These are phyloP conservation scores for Falco naumanni DNA, from an alignment of 2,797 vertebrate genomes.

Conservation along the genomic window DNA sequence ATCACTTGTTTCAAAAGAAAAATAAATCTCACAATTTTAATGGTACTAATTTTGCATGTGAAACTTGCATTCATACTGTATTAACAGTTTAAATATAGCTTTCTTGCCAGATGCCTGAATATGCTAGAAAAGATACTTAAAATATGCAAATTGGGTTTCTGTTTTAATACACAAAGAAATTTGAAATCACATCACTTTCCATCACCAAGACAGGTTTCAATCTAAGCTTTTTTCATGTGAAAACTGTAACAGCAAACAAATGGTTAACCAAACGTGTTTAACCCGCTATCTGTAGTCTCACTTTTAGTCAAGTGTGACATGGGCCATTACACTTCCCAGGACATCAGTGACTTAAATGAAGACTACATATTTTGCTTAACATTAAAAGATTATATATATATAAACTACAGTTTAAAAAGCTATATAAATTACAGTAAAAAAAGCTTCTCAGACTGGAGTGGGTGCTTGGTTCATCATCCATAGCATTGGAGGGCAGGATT, in stretches of 20 bases:
- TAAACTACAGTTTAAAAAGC: background rate
- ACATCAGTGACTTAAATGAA: conserved; percentile 64
- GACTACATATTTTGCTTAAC: conserved; percentile 59
- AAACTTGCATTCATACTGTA: conserved; percentile 70
- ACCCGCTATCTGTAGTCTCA: conserved; percentile 66
- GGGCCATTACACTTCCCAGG: conserved; percentile 68
- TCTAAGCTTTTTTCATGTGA: conserved; percentile 75
- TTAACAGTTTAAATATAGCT: conserved; percentile 76
- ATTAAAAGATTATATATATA: conserved; percentile 32
- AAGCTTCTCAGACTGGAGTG: background rate
- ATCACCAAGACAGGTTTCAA: conserved; percentile 75
- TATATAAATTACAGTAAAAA: conserved; percentile 20
- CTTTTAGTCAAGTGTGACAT: conserved; percentile 73
- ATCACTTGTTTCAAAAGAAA: conserved; percentile 59
- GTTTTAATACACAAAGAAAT: conserved; percentile 78
- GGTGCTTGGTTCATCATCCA: background rate
- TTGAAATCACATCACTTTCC: conserved; percentile 81
- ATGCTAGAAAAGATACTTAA: conserved; percentile 75
- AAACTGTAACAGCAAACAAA: conserved; percentile 76
- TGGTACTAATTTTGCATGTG: conserved; percentile 66
- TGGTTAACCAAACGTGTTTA: conserved; percentile 76
- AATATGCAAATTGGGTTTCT: conserved; percentile 78
- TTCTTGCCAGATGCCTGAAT: conserved; percentile 75
- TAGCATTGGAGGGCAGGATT: background rate
- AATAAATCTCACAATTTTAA: conserved; percentile 63